These are phyloP conservation scores for Cavia aperea DNA, from an alignment of 2,113 vertebrate species.

Conservation along the genomic window DNA sequence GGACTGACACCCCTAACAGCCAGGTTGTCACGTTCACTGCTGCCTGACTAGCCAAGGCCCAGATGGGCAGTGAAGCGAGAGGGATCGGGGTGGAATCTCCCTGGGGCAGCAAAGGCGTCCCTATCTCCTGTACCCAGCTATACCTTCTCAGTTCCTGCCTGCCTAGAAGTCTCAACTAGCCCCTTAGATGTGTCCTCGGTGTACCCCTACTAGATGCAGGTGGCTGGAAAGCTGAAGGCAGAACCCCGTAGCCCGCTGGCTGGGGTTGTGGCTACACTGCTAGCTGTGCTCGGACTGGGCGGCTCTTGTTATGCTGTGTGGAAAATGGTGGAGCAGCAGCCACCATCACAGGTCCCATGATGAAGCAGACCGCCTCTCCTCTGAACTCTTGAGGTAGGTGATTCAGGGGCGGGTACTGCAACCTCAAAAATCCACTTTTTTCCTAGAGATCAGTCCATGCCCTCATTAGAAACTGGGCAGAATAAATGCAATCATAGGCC, in stretches of 20 bases:
- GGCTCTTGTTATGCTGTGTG: slow-evolving; percentile 90
- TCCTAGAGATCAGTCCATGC: neutral
- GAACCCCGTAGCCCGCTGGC: slow-evolving; percentile 81
- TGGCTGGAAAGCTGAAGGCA: slow-evolving; percentile 82
- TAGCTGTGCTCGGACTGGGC: slow-evolving; percentile 90
- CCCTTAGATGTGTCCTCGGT: neutral
- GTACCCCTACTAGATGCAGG: slow-evolving; percentile 83
- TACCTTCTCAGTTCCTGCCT: neutral
- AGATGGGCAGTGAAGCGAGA: slow-evolving; percentile 62
- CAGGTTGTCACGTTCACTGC: slow-evolving; percentile 59
- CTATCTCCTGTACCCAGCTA: neutral
- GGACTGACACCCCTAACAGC: neutral
- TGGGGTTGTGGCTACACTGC: slow-evolving; percentile 88
- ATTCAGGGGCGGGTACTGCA: neutral
- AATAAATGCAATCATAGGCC: neutral
- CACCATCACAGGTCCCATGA: slow-evolving; percentile 71
- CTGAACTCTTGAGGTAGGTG: slow-evolving; percentile 17
- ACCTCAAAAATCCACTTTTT: slow-evolving; percentile 4
- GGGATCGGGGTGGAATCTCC: slow-evolving; percentile 61
- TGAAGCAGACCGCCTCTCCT: neutral
- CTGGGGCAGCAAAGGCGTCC: slow-evolving; percentile 30
- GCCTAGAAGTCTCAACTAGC: neutral
- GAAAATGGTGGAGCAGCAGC: slow-evolving; percentile 84
- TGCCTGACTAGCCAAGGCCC: slow-evolving; percentile 57
- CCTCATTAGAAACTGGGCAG: neutral